Percentiles rank a stretch among this genome's conserved stretches.
These are phyloP conservation scores for Pangasius sanitwongsei DNA, from an alignment of 2,797 vertebrate genomes.

Conservation along the genomic window DNA sequence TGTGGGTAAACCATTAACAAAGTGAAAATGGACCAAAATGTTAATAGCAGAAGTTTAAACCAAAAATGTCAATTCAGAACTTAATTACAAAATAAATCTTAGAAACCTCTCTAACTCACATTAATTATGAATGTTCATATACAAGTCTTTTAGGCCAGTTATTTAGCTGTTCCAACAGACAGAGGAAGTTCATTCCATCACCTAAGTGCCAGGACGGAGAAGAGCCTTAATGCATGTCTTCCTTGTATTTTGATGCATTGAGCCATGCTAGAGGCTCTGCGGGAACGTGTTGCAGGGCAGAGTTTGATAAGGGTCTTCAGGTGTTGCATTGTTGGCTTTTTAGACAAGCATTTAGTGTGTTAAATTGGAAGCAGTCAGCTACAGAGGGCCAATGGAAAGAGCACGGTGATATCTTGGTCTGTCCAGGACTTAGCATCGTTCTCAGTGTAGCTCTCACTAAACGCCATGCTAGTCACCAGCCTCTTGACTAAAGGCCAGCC, in stretches of 20 bases:
- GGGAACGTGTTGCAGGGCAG: background rate
- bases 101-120: background rate
- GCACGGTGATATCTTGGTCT: background rate
- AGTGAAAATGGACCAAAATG: background rate
- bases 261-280: too few relatives aligned
- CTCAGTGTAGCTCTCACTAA: background rate
- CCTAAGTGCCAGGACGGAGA: background rate
- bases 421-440: background rate
- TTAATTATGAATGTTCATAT: background rate
- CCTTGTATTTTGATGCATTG: background rate
- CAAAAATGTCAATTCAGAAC: background rate
- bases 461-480: background rate
- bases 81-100: background rate
- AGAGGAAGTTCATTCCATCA: background rate
- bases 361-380: background rate
- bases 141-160: too few relatives aligned
- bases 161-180: background rate
- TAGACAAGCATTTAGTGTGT: background rate
- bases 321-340: background rate
- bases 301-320: background rate
- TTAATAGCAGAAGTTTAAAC: background rate
- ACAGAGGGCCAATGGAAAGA: background rate
- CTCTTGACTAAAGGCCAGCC: too few relatives aligned
- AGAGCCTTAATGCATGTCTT: background rate
- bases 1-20: background rate